phyloP scores from a whole-genome alignment of 2,113 vertebrate genomes.

The Collichthys lucidus region DNA sequence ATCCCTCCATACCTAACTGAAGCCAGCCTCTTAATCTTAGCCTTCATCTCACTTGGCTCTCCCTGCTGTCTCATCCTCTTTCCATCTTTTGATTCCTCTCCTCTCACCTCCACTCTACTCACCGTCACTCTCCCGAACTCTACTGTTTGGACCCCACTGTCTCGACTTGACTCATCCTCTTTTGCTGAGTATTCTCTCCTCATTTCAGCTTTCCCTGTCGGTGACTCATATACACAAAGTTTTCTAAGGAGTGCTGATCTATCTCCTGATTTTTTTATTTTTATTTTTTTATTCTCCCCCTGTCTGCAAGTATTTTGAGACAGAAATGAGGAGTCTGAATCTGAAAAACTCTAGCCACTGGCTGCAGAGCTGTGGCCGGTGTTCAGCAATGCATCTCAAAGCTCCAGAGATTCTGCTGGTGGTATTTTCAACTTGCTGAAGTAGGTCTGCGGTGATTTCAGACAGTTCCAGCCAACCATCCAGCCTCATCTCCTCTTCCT shows the following conservation, averaged over 20 bases:
- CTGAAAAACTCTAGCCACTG: not conserved
- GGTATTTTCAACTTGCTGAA: slow-evolving; percentile 69
- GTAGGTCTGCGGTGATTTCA: slow-evolving; percentile 65
- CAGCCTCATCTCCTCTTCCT: slow-evolving; percentile 65
- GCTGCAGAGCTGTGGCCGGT: slow-evolving; percentile 17
- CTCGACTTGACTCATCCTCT: slow-evolving; percentile 55
- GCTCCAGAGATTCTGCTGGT: slow-evolving; percentile 54
- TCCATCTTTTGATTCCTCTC: slow-evolving; percentile 34
- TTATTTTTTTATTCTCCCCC: too few relatives aligned
- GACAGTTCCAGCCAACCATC: slow-evolving; percentile 65
- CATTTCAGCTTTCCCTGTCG: slow-evolving; percentile 38
- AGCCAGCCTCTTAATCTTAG: slow-evolving; percentile 74
- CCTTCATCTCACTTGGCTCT: slow-evolving; percentile 69
- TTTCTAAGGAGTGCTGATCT: slow-evolving; percentile 35
- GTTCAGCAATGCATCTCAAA: slow-evolving; percentile 52
- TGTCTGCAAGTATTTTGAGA: slow-evolving; percentile 21
- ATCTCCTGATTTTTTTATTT: not conserved
- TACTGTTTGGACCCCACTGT: slow-evolving; percentile 11
- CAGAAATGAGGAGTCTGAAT: slow-evolving; percentile 26
- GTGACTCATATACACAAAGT: slow-evolving; percentile 26
- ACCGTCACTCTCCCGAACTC: slow-evolving; percentile 38
- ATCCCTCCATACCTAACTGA: slow-evolving; percentile 70
- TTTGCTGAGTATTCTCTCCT: slow-evolving; percentile 23
- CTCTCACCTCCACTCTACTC: slow-evolving; percentile 39
- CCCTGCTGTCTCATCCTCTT: slow-evolving; percentile 49